A percentile compares a stretch with the other conserved stretches of the same genome.
Evolutionary conservation across 1,140 invertebrate genomes (phyloP).

Genomic region (Pseudomyrmex pallidus): DNA sequence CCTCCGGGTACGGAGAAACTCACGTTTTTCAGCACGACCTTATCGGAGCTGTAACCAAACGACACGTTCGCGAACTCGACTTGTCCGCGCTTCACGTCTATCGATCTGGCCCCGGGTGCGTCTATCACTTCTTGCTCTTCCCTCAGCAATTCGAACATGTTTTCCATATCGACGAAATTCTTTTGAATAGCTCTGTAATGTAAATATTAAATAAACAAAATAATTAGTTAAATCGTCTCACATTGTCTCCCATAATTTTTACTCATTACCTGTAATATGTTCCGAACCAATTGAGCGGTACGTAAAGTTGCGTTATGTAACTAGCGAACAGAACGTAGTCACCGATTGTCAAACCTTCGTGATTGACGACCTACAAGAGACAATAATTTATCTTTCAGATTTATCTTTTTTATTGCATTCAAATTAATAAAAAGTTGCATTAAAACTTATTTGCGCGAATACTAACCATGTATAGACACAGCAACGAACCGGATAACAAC

Average conservation of each 20-base stretch:
- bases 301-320: conserved; percentile 98
- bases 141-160: conserved; percentile 98
- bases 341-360: conserved; percentile 92
- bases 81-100: conserved; percentile 90
- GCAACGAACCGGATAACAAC: conserved; percentile 93
- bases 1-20: conserved; percentile 95
- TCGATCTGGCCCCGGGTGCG: conserved; percentile 89
- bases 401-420: neutral
- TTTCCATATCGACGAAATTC: conserved; percentile 99
- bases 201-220: conserved; percentile 44
- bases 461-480: conserved; percentile 93
- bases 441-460: neutral
- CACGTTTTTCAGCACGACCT: conserved; percentile 92
- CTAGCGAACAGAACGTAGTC: conserved; percentile 98
- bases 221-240: conserved; percentile 8
- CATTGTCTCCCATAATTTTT: neutral
- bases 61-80: conserved; percentile 96
- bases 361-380: conserved; percentile 67
- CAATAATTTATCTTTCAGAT: conserved; percentile 38
- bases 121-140: conserved; percentile 95
- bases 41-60: conserved; percentile 95
- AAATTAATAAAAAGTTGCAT: neutral
- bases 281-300: conserved; percentile 98
- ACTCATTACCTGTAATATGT: conserved; percentile 95
- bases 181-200: conserved; percentile 96